A percentile compares a stretch with the other conserved stretches of the same genome.
Evolutionary conservation across 2,113 vertebrate species (phyloP).

Genomic region (Periophthalmodon schlosseri): DNA sequence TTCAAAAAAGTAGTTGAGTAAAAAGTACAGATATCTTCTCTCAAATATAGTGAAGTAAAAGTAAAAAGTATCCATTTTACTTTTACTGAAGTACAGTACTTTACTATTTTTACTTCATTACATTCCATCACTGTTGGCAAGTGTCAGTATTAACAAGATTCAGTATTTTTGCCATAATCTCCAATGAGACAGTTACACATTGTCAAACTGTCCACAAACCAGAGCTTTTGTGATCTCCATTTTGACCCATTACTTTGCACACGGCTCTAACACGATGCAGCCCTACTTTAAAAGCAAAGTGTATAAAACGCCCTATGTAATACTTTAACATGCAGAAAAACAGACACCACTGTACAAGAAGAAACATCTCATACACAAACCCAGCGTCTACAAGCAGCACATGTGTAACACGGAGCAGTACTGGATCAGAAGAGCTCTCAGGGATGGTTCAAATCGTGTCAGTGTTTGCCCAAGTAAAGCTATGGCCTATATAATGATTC

Average conservation of each 20-base stretch:
- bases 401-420: conserved; percentile 13
- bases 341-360: conserved; percentile 50
- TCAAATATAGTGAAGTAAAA: no score
- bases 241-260: not conserved
- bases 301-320: conserved; percentile 22
- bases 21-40: no score
- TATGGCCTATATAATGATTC: conserved; percentile 23
- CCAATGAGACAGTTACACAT: no score
- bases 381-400: conserved; percentile 32
- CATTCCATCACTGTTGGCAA: no score
- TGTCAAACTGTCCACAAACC: not conserved
- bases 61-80: no score
- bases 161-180: no score
- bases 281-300: conserved; percentile 15
- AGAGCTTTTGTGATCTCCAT: not conserved
- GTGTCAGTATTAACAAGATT: no score
- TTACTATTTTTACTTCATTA: no score
- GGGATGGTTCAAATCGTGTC: conserved; percentile 17
- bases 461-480: conserved; percentile 24
- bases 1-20: no score
- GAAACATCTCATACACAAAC: conserved; percentile 30
- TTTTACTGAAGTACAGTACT: no score
- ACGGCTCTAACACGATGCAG: not conserved
- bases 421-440: conserved; percentile 9
- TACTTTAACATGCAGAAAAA: conserved; percentile 53